These are phyloP conservation scores for Peromyscus californicus DNA, from an alignment of 2,113 vertebrate species.

Conservation along the genomic window DNA sequence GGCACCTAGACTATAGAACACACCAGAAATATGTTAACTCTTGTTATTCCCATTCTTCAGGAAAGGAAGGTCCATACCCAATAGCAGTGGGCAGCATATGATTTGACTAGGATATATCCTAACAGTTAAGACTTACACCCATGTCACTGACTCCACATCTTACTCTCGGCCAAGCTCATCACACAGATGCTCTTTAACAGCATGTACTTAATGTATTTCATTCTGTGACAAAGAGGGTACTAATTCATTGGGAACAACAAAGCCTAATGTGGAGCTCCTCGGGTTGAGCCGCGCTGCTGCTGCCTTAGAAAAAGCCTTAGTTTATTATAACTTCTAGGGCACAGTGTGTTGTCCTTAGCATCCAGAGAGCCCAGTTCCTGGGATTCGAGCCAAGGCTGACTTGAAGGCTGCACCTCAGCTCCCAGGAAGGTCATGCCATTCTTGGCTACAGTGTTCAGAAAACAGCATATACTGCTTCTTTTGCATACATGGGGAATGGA, in stretches of 20 bases:
- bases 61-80: neutral
- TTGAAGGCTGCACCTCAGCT: neutral
- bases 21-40: neutral
- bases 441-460: neutral
- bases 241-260: constrained; percentile 19
- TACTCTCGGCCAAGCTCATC: neutral
- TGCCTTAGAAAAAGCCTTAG: constrained; percentile 21
- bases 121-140: neutral
- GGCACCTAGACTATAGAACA: neutral
- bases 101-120: neutral
- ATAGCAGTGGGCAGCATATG: neutral
- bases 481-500: neutral
- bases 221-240: constrained; percentile 25
- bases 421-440: neutral
- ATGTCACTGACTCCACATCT: constrained; percentile 13
- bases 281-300: neutral
- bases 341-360: neutral
- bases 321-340: neutral
- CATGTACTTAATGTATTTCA: neutral
- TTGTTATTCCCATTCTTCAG: neutral
- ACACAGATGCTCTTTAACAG: neutral
- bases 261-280: neutral
- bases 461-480: neutral
- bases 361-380: neutral
- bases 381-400: constrained; percentile 27